These are phyloP conservation scores for Gastrophysa polygoni DNA, from an alignment of 2,888 invertebrate genomes.

Conservation along the genomic window DNA sequence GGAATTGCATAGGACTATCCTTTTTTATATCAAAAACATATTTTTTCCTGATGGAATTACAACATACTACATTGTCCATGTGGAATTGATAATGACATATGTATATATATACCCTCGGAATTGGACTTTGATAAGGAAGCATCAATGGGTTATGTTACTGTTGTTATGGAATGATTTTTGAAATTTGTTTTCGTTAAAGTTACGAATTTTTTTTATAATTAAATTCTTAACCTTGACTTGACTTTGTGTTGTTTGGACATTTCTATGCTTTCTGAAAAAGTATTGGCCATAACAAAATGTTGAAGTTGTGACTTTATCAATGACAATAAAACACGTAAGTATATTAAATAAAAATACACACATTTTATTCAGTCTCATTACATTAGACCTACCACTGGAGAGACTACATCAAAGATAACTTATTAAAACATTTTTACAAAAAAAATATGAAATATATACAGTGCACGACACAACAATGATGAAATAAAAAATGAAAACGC, in stretches of 20 bases:
- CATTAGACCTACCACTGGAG: constrained; percentile 52
- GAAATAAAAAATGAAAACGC: constrained; percentile 38
- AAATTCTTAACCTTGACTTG: constrained; percentile 11
- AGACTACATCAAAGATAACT: constrained; percentile 48
- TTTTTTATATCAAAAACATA: too few species aligned
- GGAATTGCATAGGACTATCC: too few species aligned
- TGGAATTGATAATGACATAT: too few species aligned
- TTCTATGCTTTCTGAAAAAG: constrained; percentile 15
- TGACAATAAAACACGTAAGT: constrained; percentile 38
- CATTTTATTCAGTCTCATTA: constrained; percentile 58
- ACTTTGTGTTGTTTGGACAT: constrained; percentile 36
- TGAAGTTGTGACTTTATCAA: constrained; percentile 21
- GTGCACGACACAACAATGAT: constrained; percentile 43
- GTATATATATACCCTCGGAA: too few species aligned
- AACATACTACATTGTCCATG: too few species aligned
- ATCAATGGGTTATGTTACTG: not conserved
- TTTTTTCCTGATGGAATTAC: too few species aligned
- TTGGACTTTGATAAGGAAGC: too few species aligned
- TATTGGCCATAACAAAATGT: constrained; percentile 26
- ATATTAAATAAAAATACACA: constrained; percentile 49
- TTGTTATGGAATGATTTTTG: not conserved
- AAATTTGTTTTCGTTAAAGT: constrained; percentile 2
- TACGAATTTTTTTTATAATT: not conserved
- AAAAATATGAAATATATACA: constrained; percentile 53
- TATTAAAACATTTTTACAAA: constrained; percentile 53